phyloP scores from a whole-genome alignment of 2,797 vertebrate genomes.

The Natrix natrix region DNA sequence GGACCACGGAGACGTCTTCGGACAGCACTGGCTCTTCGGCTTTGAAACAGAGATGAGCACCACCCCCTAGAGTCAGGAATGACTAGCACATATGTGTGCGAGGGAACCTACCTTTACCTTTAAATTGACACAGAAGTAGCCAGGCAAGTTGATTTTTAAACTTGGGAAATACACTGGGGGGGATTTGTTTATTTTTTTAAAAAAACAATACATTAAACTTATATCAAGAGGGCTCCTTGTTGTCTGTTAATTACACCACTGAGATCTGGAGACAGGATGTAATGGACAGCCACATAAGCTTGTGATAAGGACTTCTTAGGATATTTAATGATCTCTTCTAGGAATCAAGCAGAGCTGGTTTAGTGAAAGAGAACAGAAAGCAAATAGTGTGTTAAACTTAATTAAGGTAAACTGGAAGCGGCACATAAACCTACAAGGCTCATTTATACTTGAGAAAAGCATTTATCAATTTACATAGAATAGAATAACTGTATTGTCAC shows the following conservation, averaged over 20 bases:
- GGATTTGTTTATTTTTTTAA: background rate
- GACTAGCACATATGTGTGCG: too few relatives aligned
- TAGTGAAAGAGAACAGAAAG: background rate
- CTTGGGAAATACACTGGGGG: background rate
- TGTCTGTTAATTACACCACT: background rate
- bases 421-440: background rate
- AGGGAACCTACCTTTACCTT: too few relatives aligned
- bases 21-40: too few relatives aligned
- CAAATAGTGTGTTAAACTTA: background rate
- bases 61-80: too few relatives aligned
- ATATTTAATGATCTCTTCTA: background rate
- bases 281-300: constrained; percentile 14
- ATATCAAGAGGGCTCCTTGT: constrained; percentile 14
- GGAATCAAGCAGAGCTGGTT: background rate
- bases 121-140: background rate
- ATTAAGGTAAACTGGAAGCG: background rate
- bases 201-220: background rate
- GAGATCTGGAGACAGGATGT: constrained; percentile 22
- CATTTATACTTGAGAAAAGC: background rate
- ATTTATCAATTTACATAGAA: background rate
- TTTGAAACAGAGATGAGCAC: too few relatives aligned
- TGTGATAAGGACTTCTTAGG: constrained; percentile 16
- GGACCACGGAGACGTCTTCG: too few relatives aligned
- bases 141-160: background rate
- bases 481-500: too few relatives aligned